Base-by-base conservation (phyloP, 1,140 invertebrate species). In the Hestina assimilis region DNA sequence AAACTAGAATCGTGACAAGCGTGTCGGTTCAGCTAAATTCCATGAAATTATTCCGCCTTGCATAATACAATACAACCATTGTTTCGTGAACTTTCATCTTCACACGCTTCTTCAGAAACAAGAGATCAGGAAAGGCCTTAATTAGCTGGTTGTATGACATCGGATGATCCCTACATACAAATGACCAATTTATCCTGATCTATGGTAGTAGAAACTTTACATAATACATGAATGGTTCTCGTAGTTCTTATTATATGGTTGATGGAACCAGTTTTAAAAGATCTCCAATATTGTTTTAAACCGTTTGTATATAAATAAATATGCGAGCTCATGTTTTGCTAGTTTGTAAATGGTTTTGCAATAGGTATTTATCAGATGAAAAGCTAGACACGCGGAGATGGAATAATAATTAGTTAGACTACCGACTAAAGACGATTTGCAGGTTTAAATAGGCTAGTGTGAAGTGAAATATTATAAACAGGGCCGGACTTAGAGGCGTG, bases 21-120 rank as follows among this genome's bases (percentile, higher is more conserved):
- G 28, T 47, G 43, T 47, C 45, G 29, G 17, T 47, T 42, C 31
- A 31, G 15, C 29, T 33, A 47, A 47, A 47, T 47, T 47, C 45
- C 45, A 47, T 47, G 45, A 47, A 47, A 47, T 47, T 47, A 21
- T 47, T 14, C 15, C 33, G 15, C 33, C 23, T 47, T 33, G 43
- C 43, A 12, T 33, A 47, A 47, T 11, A 28, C 8, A 38, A 31
- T 0, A 20, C 14, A 7, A 21, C 45, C 7, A 31, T 12, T 47
- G 6, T 20, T 0, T 19, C 4, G 11, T 31, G 45, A 31, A 21
- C 45, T 47, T 31, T 47, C 45, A 4, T 47, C 2, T n/a, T 1
- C 28, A 33, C 19, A 31, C n/a, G 6, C 19, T 31, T 47, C 17
- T 31, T 31, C n/a, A 17, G 4, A 17, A 47, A 33, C 24, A 31